Evolutionary conservation across 2,113 vertebrate genomes (phyloP).

Genomic region (Hippocampus barbouri): DNA sequence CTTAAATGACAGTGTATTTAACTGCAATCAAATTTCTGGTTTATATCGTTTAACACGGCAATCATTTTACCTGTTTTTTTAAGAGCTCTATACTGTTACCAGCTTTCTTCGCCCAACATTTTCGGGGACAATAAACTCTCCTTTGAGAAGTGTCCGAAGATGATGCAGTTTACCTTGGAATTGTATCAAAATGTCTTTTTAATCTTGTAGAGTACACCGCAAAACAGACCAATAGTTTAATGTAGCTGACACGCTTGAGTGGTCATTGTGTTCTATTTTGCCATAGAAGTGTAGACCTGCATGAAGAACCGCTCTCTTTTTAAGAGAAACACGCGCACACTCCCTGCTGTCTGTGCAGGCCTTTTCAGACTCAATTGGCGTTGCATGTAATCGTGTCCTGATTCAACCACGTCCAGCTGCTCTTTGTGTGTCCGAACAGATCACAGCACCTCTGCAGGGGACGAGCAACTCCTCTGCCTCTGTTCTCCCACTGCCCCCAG

Average conservation of each 20-base stretch:
- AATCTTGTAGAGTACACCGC: constrained; percentile 4
- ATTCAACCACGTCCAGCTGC: constrained; percentile 72
- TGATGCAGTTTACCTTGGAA: not conserved
- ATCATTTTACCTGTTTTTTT: not conserved
- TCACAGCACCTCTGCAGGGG: constrained; percentile 60
- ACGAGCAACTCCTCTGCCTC: constrained; percentile 47
- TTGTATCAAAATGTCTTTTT: not conserved
- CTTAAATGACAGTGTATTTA: no score
- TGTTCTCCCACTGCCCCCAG: constrained; percentile 39
- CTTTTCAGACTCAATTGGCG: constrained; percentile 70
- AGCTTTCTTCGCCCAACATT: not conserved
- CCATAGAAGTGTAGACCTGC: constrained; percentile 38
- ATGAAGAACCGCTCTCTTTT: constrained; percentile 32
- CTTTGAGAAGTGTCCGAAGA: not conserved
- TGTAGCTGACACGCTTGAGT: constrained; percentile 55
- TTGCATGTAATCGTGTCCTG: constrained; percentile 72
- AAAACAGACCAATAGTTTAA: constrained; percentile 22
- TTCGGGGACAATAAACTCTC: not conserved
- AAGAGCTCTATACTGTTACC: not conserved
- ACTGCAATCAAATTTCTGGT: no score
- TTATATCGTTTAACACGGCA: no score
- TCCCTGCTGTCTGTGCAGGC: constrained; percentile 42
- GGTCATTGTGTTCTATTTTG: constrained; percentile 49
- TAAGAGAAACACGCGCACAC: constrained; percentile 38
- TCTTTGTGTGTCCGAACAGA: constrained; percentile 65